Evolutionary conservation across 2,888 invertebrate species (phyloP), one percentile per base, ranked within the genome.

Genomic region (Zaprionus bogoriensis): DNA sequence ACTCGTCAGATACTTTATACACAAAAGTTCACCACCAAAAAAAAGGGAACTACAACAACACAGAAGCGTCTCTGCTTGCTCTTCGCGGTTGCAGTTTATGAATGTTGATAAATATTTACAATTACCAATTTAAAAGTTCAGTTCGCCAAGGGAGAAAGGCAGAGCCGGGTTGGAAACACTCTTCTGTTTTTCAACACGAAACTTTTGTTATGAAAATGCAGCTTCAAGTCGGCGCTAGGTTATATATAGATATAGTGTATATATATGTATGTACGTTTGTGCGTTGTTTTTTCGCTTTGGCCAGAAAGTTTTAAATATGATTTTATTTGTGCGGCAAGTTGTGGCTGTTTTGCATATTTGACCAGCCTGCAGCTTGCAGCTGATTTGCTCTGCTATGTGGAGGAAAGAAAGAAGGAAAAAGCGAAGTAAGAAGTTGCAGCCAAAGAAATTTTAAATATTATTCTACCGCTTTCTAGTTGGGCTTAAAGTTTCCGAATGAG

Each of bases 91-190:
- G 64, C 54, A 67, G 51, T 72, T 71, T 67, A 65, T 81, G 69
- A 63, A 70, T 77, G 77, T 79, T 82, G 68, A 67, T 80, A 83
- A 83, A 83, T 85, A 83, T 83, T 85, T 83, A 78, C 83, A 80
- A 68, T 86, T 82, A 83, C 78, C 76, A 80, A 71, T 71, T 71
- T 80, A 83, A 83, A 86, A 80, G 76, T 83, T 82, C 55, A 64
- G 55, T 69, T 66, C 65, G 63, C 59, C 41, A 3, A n/a, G 10
- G 23, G 22, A 14, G 20, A 36, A 14, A 7, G 19, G 3, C 12
- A 9, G 10, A 9, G 22, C 12, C n/a, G n/a, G n/a, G n/a, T n/a
- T n/a, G n/a, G n/a, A 17, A 67, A 71, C 62, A 67, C 45, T 66
- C 66, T 66, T 62, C 55, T 54, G 39, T 69, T 73, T 80, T 74